Base-by-base conservation (phyloP, 2,113 vertebrate genomes). In the Oncorhynchus nerka region DNA sequence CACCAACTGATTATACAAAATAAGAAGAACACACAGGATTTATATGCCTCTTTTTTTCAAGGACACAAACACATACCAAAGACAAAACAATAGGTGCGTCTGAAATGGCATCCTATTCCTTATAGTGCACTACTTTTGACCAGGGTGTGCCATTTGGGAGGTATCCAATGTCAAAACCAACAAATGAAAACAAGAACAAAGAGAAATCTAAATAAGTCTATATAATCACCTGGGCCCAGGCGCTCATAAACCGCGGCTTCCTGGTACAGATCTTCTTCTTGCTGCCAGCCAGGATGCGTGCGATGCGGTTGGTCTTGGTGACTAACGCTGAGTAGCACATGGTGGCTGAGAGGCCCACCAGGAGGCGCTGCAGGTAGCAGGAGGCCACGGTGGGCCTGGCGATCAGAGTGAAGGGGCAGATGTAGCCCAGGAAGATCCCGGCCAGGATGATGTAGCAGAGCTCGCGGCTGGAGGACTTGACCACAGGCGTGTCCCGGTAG, bases 211-310 rank as follows among this genome's bases (percentile, higher is more conserved):
- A 55, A 55, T 55, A 15, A 19, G 39, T 55, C 12, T 19, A 55
- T 55, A 55, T 55, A 55, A 55, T 55, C 51, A 99, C 93, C 75
- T 99, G 98, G 16, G 98, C 97, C 95, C 97, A 99, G 0, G 97
- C 97, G 0, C 97, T 98, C 98, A 99, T 99, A 92, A 99, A 99
- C 11, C 97, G 91, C 0, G 98, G 98, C 75, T 99, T 99, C 64
- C 97, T 91, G 0, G 98, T 99, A 13, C 98, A 99, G 81, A 99
- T 99, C 86, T 99, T 99, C 94, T 99, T 99, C 88, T 99, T 99
- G 92, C 98, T 99, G 78, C 98, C 98, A 0, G 98, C 98, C 77
- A 99, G 91, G 85, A 99, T 99, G 72, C 98, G 96, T 0, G 98
- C 98, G 0, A 99, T 99, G 76, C 98, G 96, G 75, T 99, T 99